Conservation (phyloP, 2,797 vertebrate genomes). For the Enteromius afrohamiltoni region DNA sequence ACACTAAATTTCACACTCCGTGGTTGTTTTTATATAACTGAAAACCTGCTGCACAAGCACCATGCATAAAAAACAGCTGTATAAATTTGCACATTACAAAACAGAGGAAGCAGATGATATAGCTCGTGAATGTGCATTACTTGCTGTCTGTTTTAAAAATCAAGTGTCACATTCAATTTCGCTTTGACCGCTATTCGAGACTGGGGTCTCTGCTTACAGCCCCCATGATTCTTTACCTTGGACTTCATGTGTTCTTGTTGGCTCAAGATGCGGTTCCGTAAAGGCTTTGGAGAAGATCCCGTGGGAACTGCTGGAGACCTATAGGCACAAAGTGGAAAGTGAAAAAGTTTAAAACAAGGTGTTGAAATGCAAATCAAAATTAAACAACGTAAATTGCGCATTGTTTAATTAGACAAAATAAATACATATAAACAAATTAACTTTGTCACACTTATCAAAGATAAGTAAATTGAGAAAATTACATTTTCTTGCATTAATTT, state of each 20-base stretch:
- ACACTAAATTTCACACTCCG: conserved; percentile 19
- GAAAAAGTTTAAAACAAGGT: not conserved
- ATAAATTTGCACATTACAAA: conserved; percentile 28
- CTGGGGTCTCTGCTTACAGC: conserved; percentile 55
- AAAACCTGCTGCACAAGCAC: conserved; percentile 9
- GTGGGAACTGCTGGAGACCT: conserved; percentile 83
- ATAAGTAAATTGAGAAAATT: not conserved
- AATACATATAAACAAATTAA: not conserved
- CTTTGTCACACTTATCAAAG: not conserved
- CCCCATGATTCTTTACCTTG: conserved; percentile 79
- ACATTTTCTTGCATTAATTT: not conserved
- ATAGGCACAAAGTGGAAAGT: conserved; percentile 51
- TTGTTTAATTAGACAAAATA: not conserved
- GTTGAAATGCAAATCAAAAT: not conserved
- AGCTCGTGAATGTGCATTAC: conserved; percentile 22
- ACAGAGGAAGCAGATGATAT: conserved; percentile 30
- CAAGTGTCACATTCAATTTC: conserved; percentile 66
- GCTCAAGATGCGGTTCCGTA: conserved; percentile 81
- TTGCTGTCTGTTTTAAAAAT: conserved; percentile 43
- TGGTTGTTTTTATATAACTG: conserved; percentile 20
- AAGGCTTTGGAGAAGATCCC: conserved; percentile 82
- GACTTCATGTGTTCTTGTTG: conserved; percentile 75
- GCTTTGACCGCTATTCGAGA: conserved; percentile 67
- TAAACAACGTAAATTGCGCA: not conserved
- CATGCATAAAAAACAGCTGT: conserved; percentile 23